Conservation (phyloP, 1,140 invertebrate species). For the Hycleus cichorii region DNA sequence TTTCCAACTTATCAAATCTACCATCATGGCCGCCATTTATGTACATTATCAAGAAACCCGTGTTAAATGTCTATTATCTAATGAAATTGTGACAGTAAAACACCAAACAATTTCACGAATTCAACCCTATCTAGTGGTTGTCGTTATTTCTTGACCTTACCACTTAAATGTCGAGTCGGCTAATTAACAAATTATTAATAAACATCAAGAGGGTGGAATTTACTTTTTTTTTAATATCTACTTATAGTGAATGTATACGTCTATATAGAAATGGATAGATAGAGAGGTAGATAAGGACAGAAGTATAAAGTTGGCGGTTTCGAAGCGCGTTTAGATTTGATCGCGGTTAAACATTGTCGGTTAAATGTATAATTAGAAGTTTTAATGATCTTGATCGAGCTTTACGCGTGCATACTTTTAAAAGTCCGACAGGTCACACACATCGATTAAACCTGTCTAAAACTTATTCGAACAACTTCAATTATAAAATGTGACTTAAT, state of each 20-base stretch:
- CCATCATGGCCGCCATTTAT: slow-evolving; percentile 38
- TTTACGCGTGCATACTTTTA: slow-evolving; percentile 12
- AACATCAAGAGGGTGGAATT: too few species aligned
- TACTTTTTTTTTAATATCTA: too few species aligned
- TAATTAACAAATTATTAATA: too few species aligned
- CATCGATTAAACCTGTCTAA: slow-evolving; percentile 10
- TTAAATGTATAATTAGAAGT: slow-evolving; percentile 16
- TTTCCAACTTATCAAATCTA: slow-evolving; percentile 41
- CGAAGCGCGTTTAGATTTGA: slow-evolving; percentile 12
- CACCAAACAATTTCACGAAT: slow-evolving; percentile 5
- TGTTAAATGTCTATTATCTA: slow-evolving; percentile 10
- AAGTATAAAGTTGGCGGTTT: slow-evolving; percentile 3
- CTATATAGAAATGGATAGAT: too few species aligned
- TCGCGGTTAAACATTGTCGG: slow-evolving; percentile 14
- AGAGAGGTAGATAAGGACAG: too few species aligned
- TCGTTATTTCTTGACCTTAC: background rate
- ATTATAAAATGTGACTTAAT: background rate
- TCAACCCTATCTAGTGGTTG: background rate
- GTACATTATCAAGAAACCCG: slow-evolving; percentile 18
- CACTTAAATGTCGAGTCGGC: too few species aligned
- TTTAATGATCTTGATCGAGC: slow-evolving; percentile 13
- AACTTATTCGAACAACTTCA: background rate
- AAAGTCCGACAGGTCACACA: slow-evolving; percentile 10
- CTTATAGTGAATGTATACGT: too few species aligned
- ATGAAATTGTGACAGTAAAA: slow-evolving; percentile 14